Conservation (phyloP, 2,113 vertebrate genomes). For the Zapus hudsonius region DNA sequence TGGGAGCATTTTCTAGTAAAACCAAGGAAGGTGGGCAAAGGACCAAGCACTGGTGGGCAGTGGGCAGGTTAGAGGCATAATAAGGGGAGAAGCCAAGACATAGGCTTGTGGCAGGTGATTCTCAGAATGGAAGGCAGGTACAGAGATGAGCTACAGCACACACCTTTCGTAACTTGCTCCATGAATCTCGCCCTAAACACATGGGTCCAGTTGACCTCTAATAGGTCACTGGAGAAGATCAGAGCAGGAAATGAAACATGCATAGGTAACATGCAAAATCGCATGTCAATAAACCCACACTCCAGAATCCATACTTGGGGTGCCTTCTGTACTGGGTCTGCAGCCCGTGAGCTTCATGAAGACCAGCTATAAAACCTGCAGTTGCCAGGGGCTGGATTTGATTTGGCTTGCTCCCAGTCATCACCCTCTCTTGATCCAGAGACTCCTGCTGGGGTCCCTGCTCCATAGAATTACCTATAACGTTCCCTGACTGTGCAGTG, state of each 20-base stretch:
- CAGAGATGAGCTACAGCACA: neutral
- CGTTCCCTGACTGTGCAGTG: accelerated
- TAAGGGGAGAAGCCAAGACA: neutral
- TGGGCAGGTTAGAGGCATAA: neutral
- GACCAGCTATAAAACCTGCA: neutral
- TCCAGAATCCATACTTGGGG: neutral
- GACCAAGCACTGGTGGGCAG: neutral
- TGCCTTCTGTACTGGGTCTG: neutral
- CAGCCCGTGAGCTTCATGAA: neutral
- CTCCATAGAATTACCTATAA: neutral
- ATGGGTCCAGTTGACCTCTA: neutral
- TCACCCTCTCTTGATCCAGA: neutral
- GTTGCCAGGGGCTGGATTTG: neutral
- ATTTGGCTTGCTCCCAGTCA: neutral
- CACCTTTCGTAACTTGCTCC: neutral
- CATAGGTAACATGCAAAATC: neutral
- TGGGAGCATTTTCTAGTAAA: neutral
- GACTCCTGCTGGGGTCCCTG: neutral
- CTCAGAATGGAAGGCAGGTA: neutral
- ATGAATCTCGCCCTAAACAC: neutral
- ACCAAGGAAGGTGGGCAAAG: neutral
- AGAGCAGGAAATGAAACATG: neutral
- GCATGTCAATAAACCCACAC: neutral
- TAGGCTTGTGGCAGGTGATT: neutral
- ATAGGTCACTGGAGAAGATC: neutral